Conservation (phyloP, 2,113 vertebrate genomes). For the Helogale parvula region DNA sequence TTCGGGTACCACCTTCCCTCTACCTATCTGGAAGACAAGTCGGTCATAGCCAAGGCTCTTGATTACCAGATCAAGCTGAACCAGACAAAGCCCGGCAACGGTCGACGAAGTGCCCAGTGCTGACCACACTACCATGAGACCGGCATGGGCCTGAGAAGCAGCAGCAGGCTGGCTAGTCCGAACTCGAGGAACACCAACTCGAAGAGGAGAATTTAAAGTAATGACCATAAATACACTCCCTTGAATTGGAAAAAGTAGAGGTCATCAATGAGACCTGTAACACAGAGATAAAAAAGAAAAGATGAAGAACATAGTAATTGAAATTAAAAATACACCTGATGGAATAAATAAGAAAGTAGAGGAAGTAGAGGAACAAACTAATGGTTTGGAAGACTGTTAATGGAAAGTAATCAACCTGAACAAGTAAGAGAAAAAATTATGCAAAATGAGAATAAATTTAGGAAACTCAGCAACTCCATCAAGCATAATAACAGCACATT, state of each 20-base stretch:
- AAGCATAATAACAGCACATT: neutral
- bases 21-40: constrained; percentile 93
- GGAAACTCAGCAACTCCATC: neutral
- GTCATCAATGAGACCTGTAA: neutral
- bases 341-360: neutral
- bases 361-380: neutral
- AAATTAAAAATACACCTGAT: neutral
- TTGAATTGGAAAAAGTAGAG: neutral
- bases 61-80: too few species aligned
- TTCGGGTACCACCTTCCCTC: constrained; percentile 85
- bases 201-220: neutral
- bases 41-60: constrained; percentile 86
- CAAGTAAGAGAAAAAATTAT: neutral
- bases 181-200: too few species aligned
- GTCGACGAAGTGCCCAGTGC: too few species aligned
- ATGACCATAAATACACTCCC: neutral
- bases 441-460: neutral
- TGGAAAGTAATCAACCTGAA: neutral
- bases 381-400: neutral
- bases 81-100: too few species aligned
- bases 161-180: too few species aligned
- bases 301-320: neutral
- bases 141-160: too few species aligned
- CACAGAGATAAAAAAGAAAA: neutral
- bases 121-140: too few species aligned